These are phyloP conservation scores for Drosophila quadrilineata DNA, from an alignment of 1,140 invertebrate genomes.

Conservation along the genomic window DNA sequence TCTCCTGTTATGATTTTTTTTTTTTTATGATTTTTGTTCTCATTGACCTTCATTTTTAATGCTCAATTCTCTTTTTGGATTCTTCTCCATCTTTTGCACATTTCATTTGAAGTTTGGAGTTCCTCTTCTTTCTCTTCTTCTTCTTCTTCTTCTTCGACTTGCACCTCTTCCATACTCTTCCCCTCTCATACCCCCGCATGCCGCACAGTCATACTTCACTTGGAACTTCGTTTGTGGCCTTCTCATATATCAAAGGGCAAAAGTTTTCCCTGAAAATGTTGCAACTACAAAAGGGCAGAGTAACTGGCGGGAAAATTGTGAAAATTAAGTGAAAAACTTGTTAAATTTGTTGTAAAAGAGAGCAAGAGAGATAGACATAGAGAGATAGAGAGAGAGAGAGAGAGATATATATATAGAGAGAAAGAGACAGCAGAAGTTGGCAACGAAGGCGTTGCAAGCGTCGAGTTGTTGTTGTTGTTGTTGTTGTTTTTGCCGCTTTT, in stretches of 20 bases:
- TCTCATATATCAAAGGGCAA: constrained; percentile 12
- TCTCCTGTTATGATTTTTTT: not conserved
- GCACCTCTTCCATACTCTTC: no score
- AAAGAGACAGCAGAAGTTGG: not conserved
- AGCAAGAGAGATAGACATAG: constrained; percentile 1
- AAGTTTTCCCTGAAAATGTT: constrained; percentile 11
- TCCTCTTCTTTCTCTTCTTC: no score
- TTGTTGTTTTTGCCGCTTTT: not conserved
- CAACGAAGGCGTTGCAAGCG: not conserved
- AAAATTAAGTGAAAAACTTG: constrained; percentile 7
- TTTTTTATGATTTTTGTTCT: not conserved
- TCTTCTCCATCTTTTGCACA: no score
- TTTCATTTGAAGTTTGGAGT: no score
- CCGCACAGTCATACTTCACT: no score
- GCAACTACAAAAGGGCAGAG: not conserved
- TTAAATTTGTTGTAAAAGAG: constrained; percentile 3
- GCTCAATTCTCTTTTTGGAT: no score
- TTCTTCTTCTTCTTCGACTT: no score
- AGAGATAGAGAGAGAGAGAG: not conserved
- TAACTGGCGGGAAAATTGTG: no score
- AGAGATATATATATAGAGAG: not conserved
- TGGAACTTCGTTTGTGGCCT: no score
- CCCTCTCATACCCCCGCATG: no score
- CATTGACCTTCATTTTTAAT: no score
- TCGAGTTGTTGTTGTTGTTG: not conserved